A percentile compares a stretch with the other conserved stretches of the same genome.
These are phyloP conservation scores for Eulemur rufifrons DNA, from an alignment of 2,113 vertebrate genomes.

Conservation along the genomic window DNA sequence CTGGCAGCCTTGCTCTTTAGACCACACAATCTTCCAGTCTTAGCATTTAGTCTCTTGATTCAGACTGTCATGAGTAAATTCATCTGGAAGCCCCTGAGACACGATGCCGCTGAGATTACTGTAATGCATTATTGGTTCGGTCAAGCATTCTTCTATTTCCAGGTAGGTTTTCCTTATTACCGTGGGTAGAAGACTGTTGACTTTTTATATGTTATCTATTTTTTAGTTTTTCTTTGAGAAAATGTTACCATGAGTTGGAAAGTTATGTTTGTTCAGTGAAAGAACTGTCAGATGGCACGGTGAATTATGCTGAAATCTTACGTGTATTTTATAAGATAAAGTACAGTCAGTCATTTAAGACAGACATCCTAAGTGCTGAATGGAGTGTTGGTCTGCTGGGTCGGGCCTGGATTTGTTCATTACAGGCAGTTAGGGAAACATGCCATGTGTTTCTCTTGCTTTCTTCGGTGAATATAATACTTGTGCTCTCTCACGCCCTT, in stretches of 20 bases:
- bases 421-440: not conserved
- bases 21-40: conserved; percentile 94
- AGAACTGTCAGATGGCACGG: not conserved
- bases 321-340: not conserved
- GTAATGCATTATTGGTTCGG: conserved; percentile 99
- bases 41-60: conserved; percentile 91
- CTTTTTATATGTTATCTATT: not conserved
- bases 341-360: not conserved
- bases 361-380: not conserved
- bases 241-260: not conserved
- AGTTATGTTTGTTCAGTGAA: not conserved
- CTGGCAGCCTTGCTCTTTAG: conserved; percentile 91
- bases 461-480: not conserved
- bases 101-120: conserved; percentile 90
- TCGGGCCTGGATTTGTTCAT: not conserved
- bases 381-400: not conserved
- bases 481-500: not conserved
- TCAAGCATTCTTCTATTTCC: conserved; percentile 98
- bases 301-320: not conserved
- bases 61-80: conserved; percentile 91
- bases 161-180: conserved; percentile 85
- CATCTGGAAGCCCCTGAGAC: conserved; percentile 93
- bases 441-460: not conserved
- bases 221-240: not conserved
- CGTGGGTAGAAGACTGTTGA: not conserved